Percentiles rank a stretch among this genome's conserved stretches.
These are phyloP conservation scores for Tetramorium alpestre DNA, from an alignment of 1,140 invertebrate genomes.

Conservation along the genomic window DNA sequence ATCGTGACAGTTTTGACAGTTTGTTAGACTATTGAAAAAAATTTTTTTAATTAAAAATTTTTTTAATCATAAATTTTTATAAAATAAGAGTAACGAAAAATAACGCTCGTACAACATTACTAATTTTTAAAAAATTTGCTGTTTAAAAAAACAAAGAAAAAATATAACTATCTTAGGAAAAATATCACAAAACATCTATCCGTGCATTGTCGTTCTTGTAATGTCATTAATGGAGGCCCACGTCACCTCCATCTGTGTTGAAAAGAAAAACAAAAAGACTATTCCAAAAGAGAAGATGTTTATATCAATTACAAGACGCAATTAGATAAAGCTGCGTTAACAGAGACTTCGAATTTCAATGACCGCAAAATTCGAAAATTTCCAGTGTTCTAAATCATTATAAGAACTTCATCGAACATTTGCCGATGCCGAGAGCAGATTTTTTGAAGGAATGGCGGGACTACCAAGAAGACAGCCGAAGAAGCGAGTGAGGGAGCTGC, in stretches of 20 bases:
- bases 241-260: background rate
- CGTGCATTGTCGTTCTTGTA: background rate
- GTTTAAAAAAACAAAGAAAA: background rate
- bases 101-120: too few relatives aligned
- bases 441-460: slow-evolving; percentile 54
- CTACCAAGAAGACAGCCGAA: slow-evolving; percentile 3
- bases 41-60: too few relatives aligned
- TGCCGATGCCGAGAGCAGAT: background rate
- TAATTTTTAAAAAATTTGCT: too few relatives aligned
- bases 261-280: slow-evolving; percentile 5
- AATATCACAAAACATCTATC: background rate
- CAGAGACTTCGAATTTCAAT: background rate
- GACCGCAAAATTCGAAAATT: background rate
- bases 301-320: slow-evolving; percentile 32
- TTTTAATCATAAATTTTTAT: too few relatives aligned
- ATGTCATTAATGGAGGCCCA: background rate
- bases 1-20: too few relatives aligned
- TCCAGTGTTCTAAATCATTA: background rate
- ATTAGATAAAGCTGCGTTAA: slow-evolving; percentile 35
- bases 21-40: too few relatives aligned
- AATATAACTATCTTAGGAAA: background rate
- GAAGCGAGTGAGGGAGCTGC: slow-evolving; percentile 58
- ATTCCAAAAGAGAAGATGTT: background rate
- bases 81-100: too few relatives aligned
- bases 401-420: background rate